Conservation (phyloP, 2,113 vertebrate genomes). For the Sylvia atricapilla region DNA sequence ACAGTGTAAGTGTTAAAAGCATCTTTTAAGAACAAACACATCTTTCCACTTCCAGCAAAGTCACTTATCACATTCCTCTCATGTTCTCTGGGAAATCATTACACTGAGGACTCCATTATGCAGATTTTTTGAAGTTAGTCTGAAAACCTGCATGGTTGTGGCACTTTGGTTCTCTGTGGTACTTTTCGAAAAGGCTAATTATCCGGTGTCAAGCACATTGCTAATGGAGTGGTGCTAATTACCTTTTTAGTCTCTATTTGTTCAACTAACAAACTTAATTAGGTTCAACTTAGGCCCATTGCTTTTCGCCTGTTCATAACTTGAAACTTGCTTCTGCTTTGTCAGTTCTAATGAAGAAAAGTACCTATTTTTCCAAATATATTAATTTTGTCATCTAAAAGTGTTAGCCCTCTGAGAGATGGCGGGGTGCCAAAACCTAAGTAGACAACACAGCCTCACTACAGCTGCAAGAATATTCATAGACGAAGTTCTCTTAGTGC, state of each 20-base stretch:
- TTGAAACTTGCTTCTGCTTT: background rate
- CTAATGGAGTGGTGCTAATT: background rate
- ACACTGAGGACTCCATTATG: background rate
- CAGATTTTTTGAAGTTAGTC: background rate
- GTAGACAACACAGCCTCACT: background rate
- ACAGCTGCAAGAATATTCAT: background rate
- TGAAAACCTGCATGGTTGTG: background rate
- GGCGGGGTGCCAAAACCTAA: background rate
- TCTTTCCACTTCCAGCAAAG: background rate
- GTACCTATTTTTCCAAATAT: background rate
- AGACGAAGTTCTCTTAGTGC: background rate
- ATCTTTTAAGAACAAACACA: background rate
- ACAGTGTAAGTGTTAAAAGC: background rate
- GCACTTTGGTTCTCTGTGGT: background rate
- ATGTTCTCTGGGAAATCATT: background rate
- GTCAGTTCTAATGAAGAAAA: background rate
- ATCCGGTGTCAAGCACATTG: background rate
- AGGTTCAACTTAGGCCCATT: background rate
- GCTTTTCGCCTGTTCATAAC: background rate
- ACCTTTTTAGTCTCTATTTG: background rate
- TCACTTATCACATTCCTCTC: background rate
- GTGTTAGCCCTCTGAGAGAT: background rate
- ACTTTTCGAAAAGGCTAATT: background rate
- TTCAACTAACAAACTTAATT: conserved; percentile 29
- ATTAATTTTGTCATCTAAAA: background rate